Evolutionary conservation across 2,888 invertebrate species (phyloP).

Genomic region (Rotaria magnacalcarata): DNA sequence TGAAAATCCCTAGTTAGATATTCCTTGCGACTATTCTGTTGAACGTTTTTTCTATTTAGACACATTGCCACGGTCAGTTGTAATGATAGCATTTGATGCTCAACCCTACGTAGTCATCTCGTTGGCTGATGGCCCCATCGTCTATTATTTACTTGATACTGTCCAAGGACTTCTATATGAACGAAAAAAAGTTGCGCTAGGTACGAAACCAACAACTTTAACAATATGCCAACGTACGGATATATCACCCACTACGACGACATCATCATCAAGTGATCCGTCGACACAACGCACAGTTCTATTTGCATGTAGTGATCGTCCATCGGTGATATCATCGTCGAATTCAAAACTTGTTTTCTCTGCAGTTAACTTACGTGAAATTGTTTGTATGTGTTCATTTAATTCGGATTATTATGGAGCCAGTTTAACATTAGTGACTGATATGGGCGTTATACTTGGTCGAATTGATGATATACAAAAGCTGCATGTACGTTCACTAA

Average conservation of each 20-base stretch:
- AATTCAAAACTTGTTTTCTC: slow-evolving; percentile 95
- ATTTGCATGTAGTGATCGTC: slow-evolving; percentile 95
- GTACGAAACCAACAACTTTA: slow-evolving; percentile 90
- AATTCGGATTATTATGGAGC: slow-evolving; percentile 91
- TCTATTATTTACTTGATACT: slow-evolving; percentile 82
- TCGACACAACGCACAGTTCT: slow-evolving; percentile 56
- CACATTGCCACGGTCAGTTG: slow-evolving; percentile 88
- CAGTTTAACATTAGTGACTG: slow-evolving; percentile 77
- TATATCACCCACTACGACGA: not conserved
- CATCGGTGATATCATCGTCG: slow-evolving; percentile 97
- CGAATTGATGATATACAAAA: slow-evolving; percentile 98
- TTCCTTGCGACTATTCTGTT: no score
- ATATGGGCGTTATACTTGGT: slow-evolving; percentile 83
- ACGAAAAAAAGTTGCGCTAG: slow-evolving; percentile 88
- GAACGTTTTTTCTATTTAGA: slow-evolving; percentile 63
- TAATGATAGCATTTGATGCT: slow-evolving; percentile 88
- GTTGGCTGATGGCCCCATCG: slow-evolving; percentile 92
- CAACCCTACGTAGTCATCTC: slow-evolving; percentile 69
- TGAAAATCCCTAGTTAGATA: no score
- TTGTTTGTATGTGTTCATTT: slow-evolving; percentile 94
- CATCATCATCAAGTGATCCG: not conserved
- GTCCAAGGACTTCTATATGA: slow-evolving; percentile 66
- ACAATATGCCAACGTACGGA: slow-evolving; percentile 68
- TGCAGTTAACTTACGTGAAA: slow-evolving; percentile 72
- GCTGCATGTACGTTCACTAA: slow-evolving; percentile 88